These are phyloP conservation scores for Empis stercorea DNA, from an alignment of 2,888 invertebrate species.

Conservation along the genomic window DNA sequence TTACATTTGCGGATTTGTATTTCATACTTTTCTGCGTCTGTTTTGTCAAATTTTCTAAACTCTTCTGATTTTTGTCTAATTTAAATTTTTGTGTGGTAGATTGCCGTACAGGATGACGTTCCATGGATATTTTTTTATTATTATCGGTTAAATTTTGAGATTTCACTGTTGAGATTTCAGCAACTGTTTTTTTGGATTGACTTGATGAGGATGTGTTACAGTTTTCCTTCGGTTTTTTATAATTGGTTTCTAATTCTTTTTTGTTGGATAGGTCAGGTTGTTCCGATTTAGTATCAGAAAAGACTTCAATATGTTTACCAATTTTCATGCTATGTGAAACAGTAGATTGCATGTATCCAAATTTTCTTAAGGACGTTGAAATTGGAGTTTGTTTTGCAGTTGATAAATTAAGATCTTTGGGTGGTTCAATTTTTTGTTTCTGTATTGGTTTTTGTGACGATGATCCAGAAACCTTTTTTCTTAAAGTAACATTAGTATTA, in stretches of 20 bases:
- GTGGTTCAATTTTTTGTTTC: neutral
- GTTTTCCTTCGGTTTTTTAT: neutral
- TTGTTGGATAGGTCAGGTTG: conserved; percentile 24
- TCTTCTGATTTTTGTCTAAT: conserved; percentile 6
- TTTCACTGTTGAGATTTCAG: neutral
- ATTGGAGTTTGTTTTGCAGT: conserved; percentile 3
- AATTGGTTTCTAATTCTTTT: conserved; percentile 12
- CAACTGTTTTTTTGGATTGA: conserved; percentile 3
- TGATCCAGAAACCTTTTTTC: neutral
- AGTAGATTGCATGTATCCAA: conserved; percentile 48
- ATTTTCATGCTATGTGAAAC: conserved; percentile 43
- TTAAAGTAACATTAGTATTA: neutral
- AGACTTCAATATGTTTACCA: conserved; percentile 21
- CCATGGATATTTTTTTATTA: neutral
- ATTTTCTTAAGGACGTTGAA: conserved; percentile 17
- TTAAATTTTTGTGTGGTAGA: conserved; percentile 17
- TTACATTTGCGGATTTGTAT: conserved; percentile 29
- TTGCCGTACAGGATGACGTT: conserved; percentile 1
- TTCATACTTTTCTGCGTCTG: conserved; percentile 16
- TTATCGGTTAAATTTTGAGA: neutral
- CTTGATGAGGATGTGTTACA: neutral
- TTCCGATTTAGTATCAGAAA: conserved; percentile 18
- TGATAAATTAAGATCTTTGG: conserved; percentile 1
- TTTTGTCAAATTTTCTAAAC: conserved; percentile 7
- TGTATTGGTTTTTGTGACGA: too few species aligned